Percentiles rank a stretch among this genome's conserved stretches.
These are phyloP conservation scores for Saturnia japonica DNA, from an alignment of 2,888 invertebrate species.

Conservation along the genomic window DNA sequence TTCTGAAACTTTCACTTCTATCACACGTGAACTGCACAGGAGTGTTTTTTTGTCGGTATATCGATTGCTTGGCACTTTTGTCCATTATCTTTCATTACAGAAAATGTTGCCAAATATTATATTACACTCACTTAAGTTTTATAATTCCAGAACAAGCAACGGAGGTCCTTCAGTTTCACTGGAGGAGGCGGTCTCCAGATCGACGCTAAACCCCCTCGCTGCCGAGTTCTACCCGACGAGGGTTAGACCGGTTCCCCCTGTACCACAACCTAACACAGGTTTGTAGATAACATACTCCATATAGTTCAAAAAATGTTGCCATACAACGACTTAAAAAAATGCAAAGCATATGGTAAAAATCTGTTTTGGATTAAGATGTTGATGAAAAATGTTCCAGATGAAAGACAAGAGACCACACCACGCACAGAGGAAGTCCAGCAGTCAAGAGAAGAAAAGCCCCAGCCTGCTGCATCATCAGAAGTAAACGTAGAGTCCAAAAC, in stretches of 20 bases:
- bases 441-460: slow-evolving; percentile 19
- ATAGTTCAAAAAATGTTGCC: too few relatives aligned
- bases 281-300: not conserved
- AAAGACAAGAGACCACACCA: slow-evolving; percentile 30
- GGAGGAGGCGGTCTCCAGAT: slow-evolving; percentile 81
- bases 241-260: slow-evolving; percentile 23
- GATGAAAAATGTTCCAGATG: slow-evolving; percentile 30
- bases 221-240: slow-evolving; percentile 90
- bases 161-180: slow-evolving; percentile 53
- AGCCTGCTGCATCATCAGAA: slow-evolving; percentile 31
- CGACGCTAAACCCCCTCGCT: slow-evolving; percentile 91
- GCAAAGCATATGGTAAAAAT: too few relatives aligned
- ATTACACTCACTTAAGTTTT: not conserved
- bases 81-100: too few relatives aligned
- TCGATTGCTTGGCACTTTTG: too few relatives aligned
- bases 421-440: slow-evolving; percentile 32
- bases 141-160: slow-evolving; percentile 56
- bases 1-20: too few relatives aligned
- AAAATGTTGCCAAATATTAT: too few relatives aligned
- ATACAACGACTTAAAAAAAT: too few relatives aligned
- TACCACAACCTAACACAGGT: slow-evolving; percentile 14
- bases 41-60: too few relatives aligned
- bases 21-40: too few relatives aligned
- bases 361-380: not conserved
- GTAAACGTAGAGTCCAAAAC: slow-evolving; percentile 27